Conservation (phyloP, 2,113 vertebrate species). For the Craseonycteris thonglongyai region DNA sequence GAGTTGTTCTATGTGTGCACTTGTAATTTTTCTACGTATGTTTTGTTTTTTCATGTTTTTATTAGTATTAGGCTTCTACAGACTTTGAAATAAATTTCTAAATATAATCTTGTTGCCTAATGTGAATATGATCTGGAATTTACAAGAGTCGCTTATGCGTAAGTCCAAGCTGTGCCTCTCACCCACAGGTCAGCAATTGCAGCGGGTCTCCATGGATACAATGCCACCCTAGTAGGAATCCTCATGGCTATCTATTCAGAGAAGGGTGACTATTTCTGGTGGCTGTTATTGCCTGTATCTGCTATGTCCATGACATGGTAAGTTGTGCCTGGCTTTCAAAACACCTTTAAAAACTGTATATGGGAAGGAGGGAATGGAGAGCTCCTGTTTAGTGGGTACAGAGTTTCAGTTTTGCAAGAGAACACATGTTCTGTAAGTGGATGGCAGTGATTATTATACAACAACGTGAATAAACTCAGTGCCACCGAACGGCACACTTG, state of each 20-base stretch:
- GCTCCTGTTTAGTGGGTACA: background rate
- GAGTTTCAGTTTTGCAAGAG: background rate
- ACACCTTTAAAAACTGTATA: background rate
- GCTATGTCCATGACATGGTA: slow-evolving; percentile 94
- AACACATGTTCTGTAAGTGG: background rate
- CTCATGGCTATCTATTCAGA: slow-evolving; percentile 92
- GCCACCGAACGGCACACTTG: background rate
- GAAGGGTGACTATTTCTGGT: slow-evolving; percentile 92
- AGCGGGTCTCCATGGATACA: slow-evolving; percentile 92
- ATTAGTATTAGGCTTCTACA: background rate
- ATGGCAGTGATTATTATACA: background rate
- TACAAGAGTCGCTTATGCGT: background rate
- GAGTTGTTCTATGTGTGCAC: background rate
- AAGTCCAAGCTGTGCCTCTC: background rate
- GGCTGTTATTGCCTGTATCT: slow-evolving; percentile 90
- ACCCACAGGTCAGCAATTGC: slow-evolving; percentile 86
- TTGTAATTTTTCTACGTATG: background rate
- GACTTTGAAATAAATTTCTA: background rate
- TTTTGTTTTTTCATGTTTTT: background rate
- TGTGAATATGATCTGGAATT: background rate
- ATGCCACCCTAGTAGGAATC: slow-evolving; percentile 91
- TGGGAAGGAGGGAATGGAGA: too few species aligned
- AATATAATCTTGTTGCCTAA: background rate
- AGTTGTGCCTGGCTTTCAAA: slow-evolving; percentile 66
- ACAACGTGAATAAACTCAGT: background rate